Evolutionary conservation across 2,797 vertebrate genomes (phyloP).

Genomic region (Arctocebus calabarensis): DNA sequence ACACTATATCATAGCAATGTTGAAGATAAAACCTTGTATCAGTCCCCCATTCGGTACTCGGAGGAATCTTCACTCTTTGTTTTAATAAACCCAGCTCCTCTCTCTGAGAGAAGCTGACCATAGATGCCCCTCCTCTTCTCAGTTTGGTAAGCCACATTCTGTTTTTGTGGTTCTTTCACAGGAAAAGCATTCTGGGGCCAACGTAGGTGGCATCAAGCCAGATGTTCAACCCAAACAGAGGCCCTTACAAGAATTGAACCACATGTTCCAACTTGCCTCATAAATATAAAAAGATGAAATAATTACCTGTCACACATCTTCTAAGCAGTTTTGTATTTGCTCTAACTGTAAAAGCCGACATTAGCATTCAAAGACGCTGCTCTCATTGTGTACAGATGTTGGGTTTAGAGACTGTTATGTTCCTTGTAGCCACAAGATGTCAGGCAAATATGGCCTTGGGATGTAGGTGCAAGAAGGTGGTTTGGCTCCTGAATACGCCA

Average conservation of each 20-base stretch:
- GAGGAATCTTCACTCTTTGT: not conserved
- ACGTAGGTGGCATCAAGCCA: not conserved
- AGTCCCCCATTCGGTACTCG: not conserved
- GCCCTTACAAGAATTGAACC: constrained; percentile 8
- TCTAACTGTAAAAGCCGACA: constrained; percentile 70
- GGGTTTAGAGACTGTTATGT: constrained; percentile 60
- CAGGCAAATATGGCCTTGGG: constrained; percentile 82
- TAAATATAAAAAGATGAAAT: constrained; percentile 76
- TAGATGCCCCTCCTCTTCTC: not conserved
- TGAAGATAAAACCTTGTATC: not conserved
- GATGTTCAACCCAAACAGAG: not conserved
- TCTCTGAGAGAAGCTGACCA: not conserved
- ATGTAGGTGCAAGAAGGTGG: constrained; percentile 19
- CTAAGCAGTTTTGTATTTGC: constrained; percentile 75
- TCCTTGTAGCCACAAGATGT: constrained; percentile 85
- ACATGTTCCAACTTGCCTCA: constrained; percentile 67
- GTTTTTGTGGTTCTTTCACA: not conserved
- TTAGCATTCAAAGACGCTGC: constrained; percentile 57
- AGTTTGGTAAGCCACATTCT: not conserved
- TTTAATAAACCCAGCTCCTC: not conserved
- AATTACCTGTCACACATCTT: constrained; percentile 75
- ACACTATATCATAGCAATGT: too few relatives aligned
- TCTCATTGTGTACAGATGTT: not conserved
- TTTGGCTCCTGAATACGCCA: constrained; percentile 58
- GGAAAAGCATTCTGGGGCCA: not conserved